Base-by-base conservation (phyloP, 1,140 invertebrate genomes). In the Nilaparvata lugens region DNA sequence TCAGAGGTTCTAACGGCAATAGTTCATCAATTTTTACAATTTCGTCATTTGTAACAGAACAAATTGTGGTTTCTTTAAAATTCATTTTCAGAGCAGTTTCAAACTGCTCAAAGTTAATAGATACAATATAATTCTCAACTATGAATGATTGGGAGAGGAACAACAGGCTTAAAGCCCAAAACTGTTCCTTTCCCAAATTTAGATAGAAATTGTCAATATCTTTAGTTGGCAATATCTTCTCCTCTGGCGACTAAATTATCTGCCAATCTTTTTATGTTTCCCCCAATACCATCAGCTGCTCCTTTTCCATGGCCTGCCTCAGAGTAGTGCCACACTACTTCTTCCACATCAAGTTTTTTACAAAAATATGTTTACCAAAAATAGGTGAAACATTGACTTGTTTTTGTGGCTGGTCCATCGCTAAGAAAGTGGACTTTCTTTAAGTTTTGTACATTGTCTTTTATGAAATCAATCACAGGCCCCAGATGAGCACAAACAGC, bases 401-500 rank as follows among this genome's bases (percentile, higher is more conserved):
- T n/a, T n/a, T n/a, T n/a, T n/a, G n/a, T n/a, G n/a, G n/a, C n/a
- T n/a, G 43, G 38, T 19, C 24, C 43, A 40, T 63, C 52, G 21
- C 28, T 35, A 56, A 63, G 23, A 51, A 61, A 25, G 52, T 56
- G 54, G 23, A 63, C 21, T 28, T 45, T 51, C 21, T 56, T 56
- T 23, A 59, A 16, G 58, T 61, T 61, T 35, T 21, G 60, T 23
- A 58, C 61, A 51, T 64, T 25, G 53, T 67, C 66, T 58, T 58
- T 64, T 61, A 63, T 45, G 67, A 67, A 61, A 43, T 62, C 21
- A 62, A 74, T 56, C 6, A 68, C 65, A 61, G 69, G 66, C 62
- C 69, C 64, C 45, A 73, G 48, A 65, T 74, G 69, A 62, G 64
- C 70, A 67, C 69, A 73, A 62, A 73, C 64, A 2, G 68, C 68